Evolutionary conservation across 2,888 invertebrate species (phyloP).

Genomic region (Oxystoma pomonae): DNA sequence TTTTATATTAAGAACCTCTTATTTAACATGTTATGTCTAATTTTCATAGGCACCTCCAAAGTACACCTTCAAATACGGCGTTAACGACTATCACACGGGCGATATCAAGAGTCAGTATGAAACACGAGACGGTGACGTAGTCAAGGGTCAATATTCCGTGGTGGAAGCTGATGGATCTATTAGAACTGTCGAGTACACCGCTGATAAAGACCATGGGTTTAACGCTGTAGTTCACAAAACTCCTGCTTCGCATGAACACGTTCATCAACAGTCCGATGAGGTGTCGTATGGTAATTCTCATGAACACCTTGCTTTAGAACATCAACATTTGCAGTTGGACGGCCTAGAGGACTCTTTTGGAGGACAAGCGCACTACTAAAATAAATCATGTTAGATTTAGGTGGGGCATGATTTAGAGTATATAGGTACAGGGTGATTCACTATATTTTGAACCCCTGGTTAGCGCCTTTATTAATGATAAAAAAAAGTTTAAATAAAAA

Average conservation of each 20-base stretch:
- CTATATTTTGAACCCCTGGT: no score
- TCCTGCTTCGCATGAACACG: conserved; percentile 24
- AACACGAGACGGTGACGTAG: conserved; percentile 43
- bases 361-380: conserved; percentile 1
- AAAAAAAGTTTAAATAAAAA: no score
- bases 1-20: background rate
- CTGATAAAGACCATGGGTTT: conserved; percentile 45
- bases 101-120: conserved; percentile 45
- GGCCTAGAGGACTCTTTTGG: conserved; percentile 4
- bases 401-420: no score
- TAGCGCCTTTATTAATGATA: no score
- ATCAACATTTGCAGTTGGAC: conserved; percentile 2
- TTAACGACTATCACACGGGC: conserved; percentile 44
- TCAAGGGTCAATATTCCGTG: conserved; percentile 45
- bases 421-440: no score
- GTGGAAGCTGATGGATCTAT: conserved; percentile 46
- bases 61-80: conserved; percentile 44
- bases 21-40: background rate
- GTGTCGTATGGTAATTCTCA: conserved; percentile 33
- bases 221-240: conserved; percentile 43
- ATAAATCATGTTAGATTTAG: no score
- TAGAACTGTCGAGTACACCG: conserved; percentile 45
- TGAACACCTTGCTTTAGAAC: background rate
- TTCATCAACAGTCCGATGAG: conserved; percentile 12
- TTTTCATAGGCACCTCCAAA: conserved; percentile 40